Base-by-base conservation (phyloP, 2,888 invertebrate genomes). In the Bibio marci region DNA sequence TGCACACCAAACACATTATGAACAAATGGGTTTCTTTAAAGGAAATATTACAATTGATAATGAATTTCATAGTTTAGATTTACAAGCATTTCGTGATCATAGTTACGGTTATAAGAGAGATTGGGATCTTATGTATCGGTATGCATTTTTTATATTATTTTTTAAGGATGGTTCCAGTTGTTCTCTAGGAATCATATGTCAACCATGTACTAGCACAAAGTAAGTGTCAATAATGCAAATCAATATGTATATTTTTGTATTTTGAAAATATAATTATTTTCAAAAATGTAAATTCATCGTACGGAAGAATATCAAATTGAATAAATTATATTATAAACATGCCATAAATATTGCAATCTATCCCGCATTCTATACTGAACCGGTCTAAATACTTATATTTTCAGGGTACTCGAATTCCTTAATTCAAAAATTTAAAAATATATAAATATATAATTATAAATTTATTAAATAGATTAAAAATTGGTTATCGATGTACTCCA, bases 1-100 rank as follows among this genome's bases (percentile, higher is more conserved):
- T 19, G 71, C 74, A 2, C 81, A 82, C 52, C 83, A 87, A 52
- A 76, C 75, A 0, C 86, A 86, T 52, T 85, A 87, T 56, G 86
- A 87, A 50, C 85, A 87, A 59, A 78, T 77, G 58, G 83, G 85
- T 0, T 57, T 58, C 4, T 52, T 81, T 39, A 63, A 62, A 22
- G 81, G 78, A 37, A 66, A 61, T 22, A 57, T 80, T 37, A 59
- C 58, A 37, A 60, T 83, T 3, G 68, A 70, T 7, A 65, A 65
- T 4, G 63, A 66, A 27, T 45, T 58, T 0, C 61, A 59, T 17
- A 55, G 66, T 30, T 55, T 65, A 32, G 57, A 69, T 2, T 55
- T 83, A 44, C 67, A 72, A 15, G 73, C 79, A 1, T 80, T 83
- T 58, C 66, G 85, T 45, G 83, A 86, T 57, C 85, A 86, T 52